Percentiles rank a stretch among this genome's conserved stretches.
These are phyloP conservation scores for Chionis minor DNA, from an alignment of 2,113 vertebrate genomes.

Conservation along the genomic window DNA sequence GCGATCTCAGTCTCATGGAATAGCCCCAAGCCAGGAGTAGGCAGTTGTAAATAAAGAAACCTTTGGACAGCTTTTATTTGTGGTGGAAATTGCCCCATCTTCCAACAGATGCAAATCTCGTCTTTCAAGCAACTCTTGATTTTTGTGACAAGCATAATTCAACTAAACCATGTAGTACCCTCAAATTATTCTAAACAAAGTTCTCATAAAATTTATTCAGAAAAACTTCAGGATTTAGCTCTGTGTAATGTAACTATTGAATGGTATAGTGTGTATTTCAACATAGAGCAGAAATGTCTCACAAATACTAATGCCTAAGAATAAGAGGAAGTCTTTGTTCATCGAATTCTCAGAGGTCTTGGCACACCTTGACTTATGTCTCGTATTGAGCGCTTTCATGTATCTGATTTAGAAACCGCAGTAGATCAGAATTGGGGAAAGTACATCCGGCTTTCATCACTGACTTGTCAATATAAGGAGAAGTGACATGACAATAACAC, in stretches of 20 bases:
- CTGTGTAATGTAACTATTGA: rapidly evolving
- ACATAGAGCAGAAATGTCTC: not conserved
- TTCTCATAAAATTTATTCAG: not conserved
- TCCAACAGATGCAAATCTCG: not conserved
- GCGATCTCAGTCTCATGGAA: not conserved
- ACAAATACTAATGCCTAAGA: not conserved
- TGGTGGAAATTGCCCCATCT: not conserved
- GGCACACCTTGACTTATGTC: not conserved
- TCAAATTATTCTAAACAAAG: not conserved
- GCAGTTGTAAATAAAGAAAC: not conserved
- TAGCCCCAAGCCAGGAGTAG: not conserved
- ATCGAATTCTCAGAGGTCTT: not conserved
- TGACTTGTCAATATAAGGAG: not conserved
- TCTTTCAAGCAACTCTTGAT: rapidly evolving
- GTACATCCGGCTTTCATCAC: not conserved
- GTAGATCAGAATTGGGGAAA: not conserved
- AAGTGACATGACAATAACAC: not conserved
- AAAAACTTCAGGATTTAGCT: not conserved
- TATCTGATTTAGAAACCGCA: not conserved
- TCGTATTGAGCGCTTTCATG: not conserved
- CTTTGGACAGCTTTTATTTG: not conserved
- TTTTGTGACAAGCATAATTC: not conserved
- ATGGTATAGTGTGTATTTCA: not conserved
- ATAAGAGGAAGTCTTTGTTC: not conserved
- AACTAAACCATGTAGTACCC: rapidly evolving